Evolutionary conservation across 35 echinoderm and acorn worm genomes (phyloP).

Genomic region (Amphiura filiformis): DNA sequence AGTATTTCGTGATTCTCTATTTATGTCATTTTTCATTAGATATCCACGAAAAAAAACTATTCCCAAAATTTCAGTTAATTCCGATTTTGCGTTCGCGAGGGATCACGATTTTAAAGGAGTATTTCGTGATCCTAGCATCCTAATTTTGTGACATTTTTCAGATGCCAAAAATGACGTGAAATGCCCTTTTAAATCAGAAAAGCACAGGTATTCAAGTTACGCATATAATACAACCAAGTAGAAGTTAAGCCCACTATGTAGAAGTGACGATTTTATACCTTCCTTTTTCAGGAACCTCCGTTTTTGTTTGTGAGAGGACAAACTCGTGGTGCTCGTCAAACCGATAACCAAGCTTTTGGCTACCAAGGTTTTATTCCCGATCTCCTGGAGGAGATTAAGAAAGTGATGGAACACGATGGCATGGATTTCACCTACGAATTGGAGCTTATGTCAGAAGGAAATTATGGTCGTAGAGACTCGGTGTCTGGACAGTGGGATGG

Average conservation of each 20-base stretch:
- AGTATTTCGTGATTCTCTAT: too few species aligned
- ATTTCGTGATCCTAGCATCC: too few species aligned
- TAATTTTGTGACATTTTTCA: too few species aligned
- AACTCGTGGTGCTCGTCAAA: slow-evolving; percentile 30
- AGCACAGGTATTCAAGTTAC: too few species aligned
- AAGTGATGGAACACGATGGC: slow-evolving; percentile 67
- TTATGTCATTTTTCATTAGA: too few species aligned
- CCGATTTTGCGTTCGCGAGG: too few species aligned
- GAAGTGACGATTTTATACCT: too few species aligned
- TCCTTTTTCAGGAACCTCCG: slow-evolving; percentile 61
- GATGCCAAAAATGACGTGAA: too few species aligned
- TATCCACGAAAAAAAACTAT: too few species aligned
- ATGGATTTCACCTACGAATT: slow-evolving; percentile 62
- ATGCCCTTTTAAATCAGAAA: background rate
- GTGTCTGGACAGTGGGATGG: slow-evolving; percentile 74
- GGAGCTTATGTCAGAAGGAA: slow-evolving; percentile 44
- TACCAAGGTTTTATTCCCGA: slow-evolving; percentile 60
- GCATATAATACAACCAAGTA: background rate
- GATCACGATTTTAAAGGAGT: too few species aligned
- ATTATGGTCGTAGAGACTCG: slow-evolving; percentile 52
- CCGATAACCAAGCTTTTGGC: background rate
- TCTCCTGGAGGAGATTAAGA: slow-evolving; percentile 48
- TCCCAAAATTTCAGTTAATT: too few species aligned
- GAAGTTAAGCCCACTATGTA: too few species aligned
- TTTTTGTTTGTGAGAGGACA: slow-evolving; percentile 62